Percentiles rank a stretch among this genome's conserved stretches.
Conservation (phyloP, 2,888 invertebrate species). For the Calameuta pallipes region DNA sequence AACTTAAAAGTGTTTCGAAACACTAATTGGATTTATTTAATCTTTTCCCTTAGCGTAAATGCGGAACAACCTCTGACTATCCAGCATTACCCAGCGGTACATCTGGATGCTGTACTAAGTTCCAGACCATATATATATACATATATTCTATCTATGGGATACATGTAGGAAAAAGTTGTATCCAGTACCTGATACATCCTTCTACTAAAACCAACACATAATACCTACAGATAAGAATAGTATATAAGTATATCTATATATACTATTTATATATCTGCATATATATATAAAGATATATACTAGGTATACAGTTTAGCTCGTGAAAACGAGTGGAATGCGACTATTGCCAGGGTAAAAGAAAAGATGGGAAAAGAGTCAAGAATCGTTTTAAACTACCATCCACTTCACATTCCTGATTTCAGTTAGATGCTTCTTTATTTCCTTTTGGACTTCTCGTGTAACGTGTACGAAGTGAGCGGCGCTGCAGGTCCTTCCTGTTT, state of each 20-base stretch:
- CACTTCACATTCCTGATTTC: slow-evolving; percentile 57
- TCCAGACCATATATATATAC: no score
- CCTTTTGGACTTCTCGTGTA: slow-evolving; percentile 36
- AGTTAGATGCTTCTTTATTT: slow-evolving; percentile 52
- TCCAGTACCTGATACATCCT: no score
- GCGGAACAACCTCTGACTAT: no score
- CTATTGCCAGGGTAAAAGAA: slow-evolving; percentile 13
- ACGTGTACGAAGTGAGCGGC: not conserved
- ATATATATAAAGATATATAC: not conserved
- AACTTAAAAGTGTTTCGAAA: slow-evolving; percentile 6
- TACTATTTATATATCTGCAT: no score
- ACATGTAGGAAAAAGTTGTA: no score
- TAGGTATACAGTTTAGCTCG: not conserved
- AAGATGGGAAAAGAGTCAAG: slow-evolving; percentile 23
- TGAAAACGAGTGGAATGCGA: slow-evolving; percentile 17
- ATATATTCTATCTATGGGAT: no score
- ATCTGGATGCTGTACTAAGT: no score
- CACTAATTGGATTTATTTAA: slow-evolving; percentile 14
- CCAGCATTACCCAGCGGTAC: no score
- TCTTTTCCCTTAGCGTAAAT: slow-evolving; percentile 1
- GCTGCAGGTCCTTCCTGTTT: no score
- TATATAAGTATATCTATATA: no score
- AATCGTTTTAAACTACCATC: slow-evolving; percentile 54
- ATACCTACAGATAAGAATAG: no score
- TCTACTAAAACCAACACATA: no score